Evolutionary conservation across 2,888 invertebrate species (phyloP), one percentile per base, ranked within the genome.

Genomic region (Cyclophora punctaria): DNA sequence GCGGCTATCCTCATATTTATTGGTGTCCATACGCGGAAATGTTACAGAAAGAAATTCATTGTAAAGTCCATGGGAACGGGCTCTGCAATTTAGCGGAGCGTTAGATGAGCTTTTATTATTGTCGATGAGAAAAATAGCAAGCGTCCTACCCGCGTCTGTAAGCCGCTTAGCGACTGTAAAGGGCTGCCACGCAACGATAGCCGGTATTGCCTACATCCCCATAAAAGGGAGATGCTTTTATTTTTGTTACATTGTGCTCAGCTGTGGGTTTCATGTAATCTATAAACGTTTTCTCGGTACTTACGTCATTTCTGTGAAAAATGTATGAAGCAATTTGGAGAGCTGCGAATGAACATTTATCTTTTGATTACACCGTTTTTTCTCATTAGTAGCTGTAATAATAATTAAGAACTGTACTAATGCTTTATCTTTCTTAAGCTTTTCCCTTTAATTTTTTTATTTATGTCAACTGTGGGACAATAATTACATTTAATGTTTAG

Each of bases 101-200:
- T 63, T 64, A 59, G 68, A 64, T 59, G 66, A 66, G 56, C 59
- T 62, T 60, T 20, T 2, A 37, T 37, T 64, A 64, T 66, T 65
- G 66, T 62, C 73, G 73, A 80, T 83, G 83, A 80, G 83, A 85
- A 86, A 78, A 76, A 73, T 71, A 64, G 62, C 62, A 67, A 64
- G 68, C 59, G 45, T 60, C 62, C 48, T 52, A 56, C 57, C 55
- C 57, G 59, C 59, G 59, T 59, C 53, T 51, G 46, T 56, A 61
- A 57, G 56, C 55, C 35, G 54, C 60, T 59, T 59, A 57, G 51
- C 49, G 41, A 56, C 51, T 53, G 79, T 80, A 80, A 83, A 83
- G 80, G 82, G 74, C 75, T 74, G 77, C 62, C 58, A 49, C 64
- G 55, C 67, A 58, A 66, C 66, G 77, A 80, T 75, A 78, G 77